A percentile compares a stretch with the other conserved stretches of the same genome.
These are phyloP conservation scores for Hipposideros larvatus DNA, from an alignment of 2,797 vertebrate genomes.

Conservation along the genomic window DNA sequence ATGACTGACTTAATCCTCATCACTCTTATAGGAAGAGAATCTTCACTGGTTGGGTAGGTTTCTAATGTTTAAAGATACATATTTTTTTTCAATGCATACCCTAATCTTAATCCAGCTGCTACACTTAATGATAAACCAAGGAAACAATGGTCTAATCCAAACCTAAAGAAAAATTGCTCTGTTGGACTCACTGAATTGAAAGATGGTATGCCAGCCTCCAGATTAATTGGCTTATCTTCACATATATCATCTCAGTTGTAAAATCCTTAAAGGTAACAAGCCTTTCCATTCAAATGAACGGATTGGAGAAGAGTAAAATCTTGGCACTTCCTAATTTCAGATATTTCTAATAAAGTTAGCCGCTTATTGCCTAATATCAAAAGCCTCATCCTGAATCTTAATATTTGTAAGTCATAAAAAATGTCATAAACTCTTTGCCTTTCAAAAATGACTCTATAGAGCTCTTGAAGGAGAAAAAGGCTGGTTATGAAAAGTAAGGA, in stretches of 20 bases:
- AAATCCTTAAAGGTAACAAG: background rate
- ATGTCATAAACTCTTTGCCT: background rate
- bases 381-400: background rate
- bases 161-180: background rate
- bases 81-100: background rate
- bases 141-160: background rate
- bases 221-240: conserved; percentile 51
- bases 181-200: background rate
- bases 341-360: background rate
- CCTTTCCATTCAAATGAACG: background rate
- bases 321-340: background rate
- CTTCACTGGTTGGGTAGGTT: background rate
- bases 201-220: background rate
- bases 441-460: background rate
- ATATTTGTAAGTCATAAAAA: background rate
- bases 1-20: background rate
- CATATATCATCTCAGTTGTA: background rate
- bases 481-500: background rate
- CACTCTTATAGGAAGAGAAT: background rate
- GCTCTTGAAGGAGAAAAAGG: background rate
- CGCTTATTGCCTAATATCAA: background rate
- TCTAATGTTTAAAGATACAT: background rate
- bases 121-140: background rate
- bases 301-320: conserved; percentile 1
- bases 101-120: background rate